A percentile compares a stretch with the other conserved stretches of the same genome.
Conservation (phyloP, 1,140 invertebrate species). For the Coenobita brevimanus region DNA sequence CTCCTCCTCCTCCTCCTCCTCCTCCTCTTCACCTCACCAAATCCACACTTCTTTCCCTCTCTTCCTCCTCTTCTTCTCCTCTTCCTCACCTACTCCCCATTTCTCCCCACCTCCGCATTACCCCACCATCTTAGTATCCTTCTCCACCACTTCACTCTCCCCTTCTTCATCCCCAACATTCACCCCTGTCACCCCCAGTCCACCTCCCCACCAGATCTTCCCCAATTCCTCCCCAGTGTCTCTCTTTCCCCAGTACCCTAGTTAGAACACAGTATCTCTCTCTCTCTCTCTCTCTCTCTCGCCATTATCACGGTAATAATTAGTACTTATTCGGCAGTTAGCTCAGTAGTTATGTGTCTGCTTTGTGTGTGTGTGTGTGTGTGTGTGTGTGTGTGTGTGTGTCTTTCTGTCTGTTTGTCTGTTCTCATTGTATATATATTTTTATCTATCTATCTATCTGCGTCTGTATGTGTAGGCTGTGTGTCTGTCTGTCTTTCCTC, state of each 20-base stretch:
- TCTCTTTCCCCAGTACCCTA: no score
- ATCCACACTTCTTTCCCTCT: not conserved
- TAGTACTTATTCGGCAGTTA: no score
- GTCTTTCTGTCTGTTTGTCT: no score
- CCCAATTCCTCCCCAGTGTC: not conserved
- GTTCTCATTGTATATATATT: no score
- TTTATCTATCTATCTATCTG: no score
- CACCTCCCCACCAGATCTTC: not conserved
- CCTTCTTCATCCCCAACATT: not conserved
- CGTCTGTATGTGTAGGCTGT: not conserved
- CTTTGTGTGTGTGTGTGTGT: no score
- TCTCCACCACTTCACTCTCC: not conserved
- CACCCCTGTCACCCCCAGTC: not conserved
- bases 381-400: no score
- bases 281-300: no score
- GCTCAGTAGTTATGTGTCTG: no score
- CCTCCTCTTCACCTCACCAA: not conserved
- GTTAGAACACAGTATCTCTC: no score
- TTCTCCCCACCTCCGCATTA: not conserved
- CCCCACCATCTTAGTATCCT: not conserved
- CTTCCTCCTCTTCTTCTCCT: not conserved
- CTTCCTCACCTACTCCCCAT: not conserved
- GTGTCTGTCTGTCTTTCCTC: not conserved
- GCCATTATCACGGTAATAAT: no score
- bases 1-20: not conserved